Conservation (phyloP, 2,113 vertebrate species). For the Lamprotornis superbus region DNA sequence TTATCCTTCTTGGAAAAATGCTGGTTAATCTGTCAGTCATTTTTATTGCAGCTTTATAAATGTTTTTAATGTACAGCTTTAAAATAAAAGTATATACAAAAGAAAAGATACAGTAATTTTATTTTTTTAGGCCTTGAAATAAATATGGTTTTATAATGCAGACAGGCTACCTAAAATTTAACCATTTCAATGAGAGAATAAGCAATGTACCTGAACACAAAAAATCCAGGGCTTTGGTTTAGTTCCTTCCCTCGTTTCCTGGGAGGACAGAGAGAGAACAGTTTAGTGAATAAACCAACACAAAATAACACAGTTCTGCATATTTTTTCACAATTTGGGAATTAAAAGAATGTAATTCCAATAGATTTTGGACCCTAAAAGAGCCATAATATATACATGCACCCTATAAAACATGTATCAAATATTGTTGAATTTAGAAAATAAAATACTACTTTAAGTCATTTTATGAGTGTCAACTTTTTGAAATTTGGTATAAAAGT, state of each 20-base stretch:
- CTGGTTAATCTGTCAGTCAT: background rate
- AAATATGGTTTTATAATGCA: background rate
- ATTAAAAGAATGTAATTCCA: background rate
- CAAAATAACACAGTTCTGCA: background rate
- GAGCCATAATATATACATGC: background rate
- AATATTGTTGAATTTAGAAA: background rate
- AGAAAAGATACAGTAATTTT: background rate
- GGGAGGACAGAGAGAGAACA: background rate
- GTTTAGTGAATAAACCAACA: background rate
- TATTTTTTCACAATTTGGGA: background rate
- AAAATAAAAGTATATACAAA: background rate
- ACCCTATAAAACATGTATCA: background rate
- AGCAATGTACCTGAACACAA: background rate
- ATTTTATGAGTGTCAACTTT: background rate
- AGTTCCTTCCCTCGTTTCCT: background rate
- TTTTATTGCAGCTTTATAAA: slow-evolving; percentile 14
- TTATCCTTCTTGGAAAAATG: slow-evolving; percentile 22
- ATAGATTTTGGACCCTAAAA: background rate
- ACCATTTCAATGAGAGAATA: background rate
- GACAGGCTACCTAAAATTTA: background rate
- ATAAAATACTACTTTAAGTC: background rate
- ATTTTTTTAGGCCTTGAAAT: background rate
- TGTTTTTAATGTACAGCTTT: background rate
- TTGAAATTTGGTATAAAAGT: background rate
- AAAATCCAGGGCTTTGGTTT: background rate